Percentiles rank a stretch among this genome's conserved stretches.
Conservation (phyloP, 1,140 invertebrate species). For the Caenorhabditis brenneri region DNA sequence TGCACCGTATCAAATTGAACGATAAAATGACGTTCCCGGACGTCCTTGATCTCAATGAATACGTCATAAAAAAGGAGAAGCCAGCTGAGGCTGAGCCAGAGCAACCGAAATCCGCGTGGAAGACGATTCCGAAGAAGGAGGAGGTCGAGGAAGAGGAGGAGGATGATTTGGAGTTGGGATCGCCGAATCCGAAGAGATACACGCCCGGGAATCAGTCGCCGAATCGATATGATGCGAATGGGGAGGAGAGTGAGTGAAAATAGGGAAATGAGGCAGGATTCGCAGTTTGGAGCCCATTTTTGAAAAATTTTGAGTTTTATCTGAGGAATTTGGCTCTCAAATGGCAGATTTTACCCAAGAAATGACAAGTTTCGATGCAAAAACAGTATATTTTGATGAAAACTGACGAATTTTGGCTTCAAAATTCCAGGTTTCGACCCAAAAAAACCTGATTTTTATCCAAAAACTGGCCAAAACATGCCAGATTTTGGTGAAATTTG, state of each 20-base stretch:
- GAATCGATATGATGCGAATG: neutral
- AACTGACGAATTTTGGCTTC: no score
- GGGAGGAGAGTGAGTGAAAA: neutral
- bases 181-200: conserved; percentile 79
- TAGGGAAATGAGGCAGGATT: no score
- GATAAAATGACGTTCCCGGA: conserved; percentile 87
- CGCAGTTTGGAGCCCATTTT: no score
- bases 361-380: no score
- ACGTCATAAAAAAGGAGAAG: conserved; percentile 75
- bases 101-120: conserved; percentile 59
- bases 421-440: no score
- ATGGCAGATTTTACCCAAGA: no score
- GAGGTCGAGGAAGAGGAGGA: conserved; percentile 65
- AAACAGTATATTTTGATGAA: no score
- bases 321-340: no score
- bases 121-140: conserved; percentile 48
- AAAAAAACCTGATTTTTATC: no score
- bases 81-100: neutral
- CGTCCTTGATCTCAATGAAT: conserved; percentile 81
- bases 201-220: conserved; percentile 74
- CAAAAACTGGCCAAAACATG: no score
- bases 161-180: conserved; percentile 64
- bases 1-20: conserved; percentile 87
- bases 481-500: no score
- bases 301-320: no score